A percentile compares a stretch with the other conserved stretches of the same genome.
Evolutionary conservation across 2,113 vertebrate species (phyloP).

Genomic region (Himantopus leucocephalus): DNA sequence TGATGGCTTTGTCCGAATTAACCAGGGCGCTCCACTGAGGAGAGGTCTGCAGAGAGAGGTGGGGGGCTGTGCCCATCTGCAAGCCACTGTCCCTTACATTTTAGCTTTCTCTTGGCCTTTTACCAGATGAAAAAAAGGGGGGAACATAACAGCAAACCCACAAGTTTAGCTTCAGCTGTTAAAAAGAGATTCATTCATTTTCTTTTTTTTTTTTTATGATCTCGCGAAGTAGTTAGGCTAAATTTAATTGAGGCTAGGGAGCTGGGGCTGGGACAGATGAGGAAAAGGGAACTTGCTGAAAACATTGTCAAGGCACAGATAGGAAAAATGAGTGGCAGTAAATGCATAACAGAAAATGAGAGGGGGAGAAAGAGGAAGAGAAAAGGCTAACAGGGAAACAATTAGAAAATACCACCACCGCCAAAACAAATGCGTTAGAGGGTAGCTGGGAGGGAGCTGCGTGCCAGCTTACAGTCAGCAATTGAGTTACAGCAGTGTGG

Average conservation of each 20-base stretch:
- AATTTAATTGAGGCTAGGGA: constrained; percentile 13
- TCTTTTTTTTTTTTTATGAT: not conserved
- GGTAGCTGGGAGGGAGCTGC: not conserved
- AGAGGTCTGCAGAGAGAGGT: not conserved
- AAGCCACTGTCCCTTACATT: not conserved
- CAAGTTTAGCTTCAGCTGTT: not conserved
- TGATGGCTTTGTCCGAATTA: not conserved
- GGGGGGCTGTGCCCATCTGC: not conserved
- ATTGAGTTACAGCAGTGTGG: not conserved
- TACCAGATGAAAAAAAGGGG: not conserved
- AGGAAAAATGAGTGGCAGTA: not conserved
- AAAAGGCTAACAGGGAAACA: not conserved
- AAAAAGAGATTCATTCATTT: not conserved
- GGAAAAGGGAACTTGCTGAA: constrained; percentile 45
- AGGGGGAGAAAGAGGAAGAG: not conserved
- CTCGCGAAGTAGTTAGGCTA: not conserved
- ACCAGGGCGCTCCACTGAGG: not conserved
- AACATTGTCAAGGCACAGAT: not conserved
- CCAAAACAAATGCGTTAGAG: not conserved
- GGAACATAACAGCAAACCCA: not conserved
- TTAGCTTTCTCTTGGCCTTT: not conserved
- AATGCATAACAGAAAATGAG: constrained; percentile 31
- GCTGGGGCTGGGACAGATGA: not conserved
- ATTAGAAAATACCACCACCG: not conserved
- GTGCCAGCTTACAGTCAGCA: not conserved